phyloP scores from a whole-genome alignment of 2,888 invertebrate genomes.

The Thysanoteuthis rhombus region DNA sequence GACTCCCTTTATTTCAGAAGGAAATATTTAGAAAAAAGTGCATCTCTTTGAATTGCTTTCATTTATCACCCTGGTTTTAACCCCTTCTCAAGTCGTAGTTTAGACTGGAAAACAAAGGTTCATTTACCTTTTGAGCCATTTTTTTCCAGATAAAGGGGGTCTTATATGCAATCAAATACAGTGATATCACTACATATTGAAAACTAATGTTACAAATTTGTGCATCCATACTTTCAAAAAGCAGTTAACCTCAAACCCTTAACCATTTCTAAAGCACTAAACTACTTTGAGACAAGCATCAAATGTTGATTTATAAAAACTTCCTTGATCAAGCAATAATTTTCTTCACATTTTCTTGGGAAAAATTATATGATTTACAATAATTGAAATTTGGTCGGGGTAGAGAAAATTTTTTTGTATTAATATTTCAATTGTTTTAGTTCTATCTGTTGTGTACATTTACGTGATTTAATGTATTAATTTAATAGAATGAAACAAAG shows the following conservation, averaged over 20 bases:
- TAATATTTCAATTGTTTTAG: not conserved
- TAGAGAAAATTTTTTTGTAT: not conserved
- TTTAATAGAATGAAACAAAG: not conserved
- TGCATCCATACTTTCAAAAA: not conserved
- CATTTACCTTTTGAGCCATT: too few relatives aligned
- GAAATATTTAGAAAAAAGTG: too few relatives aligned
- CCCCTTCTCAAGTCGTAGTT: too few relatives aligned
- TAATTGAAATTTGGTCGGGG: not conserved
- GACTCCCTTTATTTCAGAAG: too few relatives aligned
- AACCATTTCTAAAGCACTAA: not conserved
- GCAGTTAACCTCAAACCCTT: not conserved
- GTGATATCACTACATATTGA: not conserved
- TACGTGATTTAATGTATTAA: not conserved
- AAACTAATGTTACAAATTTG: not conserved
- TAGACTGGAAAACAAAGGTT: too few relatives aligned
- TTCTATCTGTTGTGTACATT: not conserved
- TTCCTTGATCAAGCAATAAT: not conserved
- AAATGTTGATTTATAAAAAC: not conserved
- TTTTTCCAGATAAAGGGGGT: too few relatives aligned
- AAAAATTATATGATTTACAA: not conserved
- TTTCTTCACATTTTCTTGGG: not conserved
- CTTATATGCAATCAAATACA: too few relatives aligned
- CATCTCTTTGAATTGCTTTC: too few relatives aligned
- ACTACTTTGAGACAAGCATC: not conserved
- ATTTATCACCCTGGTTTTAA: too few relatives aligned